Conservation (phyloP, 2,888 invertebrate species). For the Schrankia costaestrigalis region DNA sequence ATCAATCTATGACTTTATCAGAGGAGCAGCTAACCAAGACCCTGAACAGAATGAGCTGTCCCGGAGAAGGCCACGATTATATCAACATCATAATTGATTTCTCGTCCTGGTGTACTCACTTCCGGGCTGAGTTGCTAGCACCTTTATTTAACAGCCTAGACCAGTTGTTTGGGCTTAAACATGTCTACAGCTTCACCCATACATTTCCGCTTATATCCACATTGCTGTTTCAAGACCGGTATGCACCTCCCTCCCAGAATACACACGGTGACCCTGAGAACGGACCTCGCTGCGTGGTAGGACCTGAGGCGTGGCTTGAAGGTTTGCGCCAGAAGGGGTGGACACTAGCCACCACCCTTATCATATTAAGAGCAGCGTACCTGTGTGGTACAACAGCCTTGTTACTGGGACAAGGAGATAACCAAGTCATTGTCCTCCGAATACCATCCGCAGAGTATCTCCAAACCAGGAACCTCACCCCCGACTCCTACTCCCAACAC, state of each 20-base stretch:
- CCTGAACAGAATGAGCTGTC: neutral
- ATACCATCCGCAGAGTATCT: neutral
- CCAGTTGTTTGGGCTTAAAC: neutral
- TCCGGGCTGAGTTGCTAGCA: neutral
- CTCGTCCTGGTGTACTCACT: neutral
- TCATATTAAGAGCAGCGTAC: neutral
- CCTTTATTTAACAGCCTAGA: neutral
- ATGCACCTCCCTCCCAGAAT: neutral
- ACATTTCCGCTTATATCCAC: neutral
- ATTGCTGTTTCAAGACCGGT: neutral
- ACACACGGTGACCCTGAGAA: neutral
- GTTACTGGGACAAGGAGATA: neutral
- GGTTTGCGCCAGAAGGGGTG: neutral
- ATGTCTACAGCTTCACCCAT: neutral
- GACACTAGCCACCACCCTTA: neutral
- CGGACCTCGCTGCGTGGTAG: neutral
- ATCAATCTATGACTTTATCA: slow-evolving; percentile 1
- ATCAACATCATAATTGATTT: neutral
- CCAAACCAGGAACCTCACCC: neutral
- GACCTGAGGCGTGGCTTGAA: neutral
- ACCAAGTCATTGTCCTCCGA: neutral
- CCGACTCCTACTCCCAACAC: neutral
- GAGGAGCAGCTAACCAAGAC: neutral
- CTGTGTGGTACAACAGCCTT: neutral
- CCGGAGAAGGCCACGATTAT: neutral